Evolutionary conservation across 2,888 invertebrate species (phyloP).

Genomic region (Noctua janthina): DNA sequence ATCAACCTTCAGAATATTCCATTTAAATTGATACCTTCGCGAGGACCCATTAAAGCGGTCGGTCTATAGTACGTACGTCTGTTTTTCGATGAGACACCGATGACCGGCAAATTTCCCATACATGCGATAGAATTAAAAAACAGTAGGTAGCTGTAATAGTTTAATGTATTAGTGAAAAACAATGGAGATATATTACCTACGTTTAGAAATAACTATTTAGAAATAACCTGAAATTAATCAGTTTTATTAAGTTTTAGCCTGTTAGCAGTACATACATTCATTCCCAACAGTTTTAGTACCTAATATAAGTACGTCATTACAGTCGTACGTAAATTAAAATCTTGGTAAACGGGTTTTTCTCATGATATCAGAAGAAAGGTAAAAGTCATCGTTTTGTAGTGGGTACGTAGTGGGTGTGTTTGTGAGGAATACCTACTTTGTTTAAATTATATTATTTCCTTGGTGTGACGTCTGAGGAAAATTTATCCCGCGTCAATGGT

Average conservation of each 20-base stretch:
- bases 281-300: not conserved
- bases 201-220: not conserved
- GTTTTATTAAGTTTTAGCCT: not conserved
- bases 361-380: not conserved
- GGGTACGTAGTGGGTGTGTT: not conserved
- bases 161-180: not conserved
- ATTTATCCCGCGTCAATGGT: not conserved
- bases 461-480: conserved; percentile 21
- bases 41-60: no score
- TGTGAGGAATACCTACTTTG: not conserved
- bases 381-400: not conserved
- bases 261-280: not conserved
- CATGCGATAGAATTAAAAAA: not conserved
- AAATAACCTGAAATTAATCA: not conserved
- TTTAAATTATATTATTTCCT: not conserved
- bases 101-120: not conserved
- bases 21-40: no score
- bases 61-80: no score
- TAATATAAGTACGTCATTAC: conserved; percentile 21
- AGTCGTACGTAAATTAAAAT: not conserved
- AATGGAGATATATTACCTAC: not conserved
- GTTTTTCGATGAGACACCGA: not conserved
- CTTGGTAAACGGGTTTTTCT: not conserved
- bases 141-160: not conserved
- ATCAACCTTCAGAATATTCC: no score